Evolutionary conservation across 2,113 vertebrate species (phyloP).

Genomic region (Varanus salvator): DNA sequence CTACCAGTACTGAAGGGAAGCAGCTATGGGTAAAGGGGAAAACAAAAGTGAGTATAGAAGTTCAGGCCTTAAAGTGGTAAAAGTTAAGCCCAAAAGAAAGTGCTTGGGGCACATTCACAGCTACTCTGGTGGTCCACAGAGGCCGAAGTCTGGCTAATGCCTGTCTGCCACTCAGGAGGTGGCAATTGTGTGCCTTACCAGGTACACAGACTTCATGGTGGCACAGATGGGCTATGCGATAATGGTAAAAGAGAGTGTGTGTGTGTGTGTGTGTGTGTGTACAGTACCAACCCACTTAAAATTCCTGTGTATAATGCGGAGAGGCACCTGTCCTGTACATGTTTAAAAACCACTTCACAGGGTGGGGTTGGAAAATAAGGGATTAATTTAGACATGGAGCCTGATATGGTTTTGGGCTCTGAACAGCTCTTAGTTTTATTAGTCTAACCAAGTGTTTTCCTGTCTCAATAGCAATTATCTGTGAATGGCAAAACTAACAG

Average conservation of each 20-base stretch:
- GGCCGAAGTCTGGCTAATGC: background rate
- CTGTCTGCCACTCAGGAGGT: background rate
- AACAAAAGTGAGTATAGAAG: background rate
- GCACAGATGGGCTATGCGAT: background rate
- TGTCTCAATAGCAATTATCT: background rate
- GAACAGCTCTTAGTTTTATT: background rate
- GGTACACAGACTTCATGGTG: background rate
- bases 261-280: too few relatives aligned
- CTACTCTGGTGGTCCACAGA: background rate
- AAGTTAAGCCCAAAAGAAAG: background rate
- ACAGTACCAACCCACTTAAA: background rate
- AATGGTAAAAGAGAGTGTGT: background rate
- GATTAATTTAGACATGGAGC: background rate
- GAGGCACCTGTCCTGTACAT: background rate
- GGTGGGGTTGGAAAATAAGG: background rate
- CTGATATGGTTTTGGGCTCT: background rate
- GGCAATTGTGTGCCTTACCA: background rate
- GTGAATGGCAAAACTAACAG: background rate
- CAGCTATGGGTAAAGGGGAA: background rate
- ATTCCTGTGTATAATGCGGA: background rate
- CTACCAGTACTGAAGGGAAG: background rate
- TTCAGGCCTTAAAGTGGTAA: background rate
- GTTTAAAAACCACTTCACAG: background rate
- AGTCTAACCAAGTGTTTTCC: background rate
- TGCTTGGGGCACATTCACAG: background rate